These are phyloP conservation scores for Pteruthius melanotis DNA, from an alignment of 2,113 vertebrate species.

Conservation along the genomic window DNA sequence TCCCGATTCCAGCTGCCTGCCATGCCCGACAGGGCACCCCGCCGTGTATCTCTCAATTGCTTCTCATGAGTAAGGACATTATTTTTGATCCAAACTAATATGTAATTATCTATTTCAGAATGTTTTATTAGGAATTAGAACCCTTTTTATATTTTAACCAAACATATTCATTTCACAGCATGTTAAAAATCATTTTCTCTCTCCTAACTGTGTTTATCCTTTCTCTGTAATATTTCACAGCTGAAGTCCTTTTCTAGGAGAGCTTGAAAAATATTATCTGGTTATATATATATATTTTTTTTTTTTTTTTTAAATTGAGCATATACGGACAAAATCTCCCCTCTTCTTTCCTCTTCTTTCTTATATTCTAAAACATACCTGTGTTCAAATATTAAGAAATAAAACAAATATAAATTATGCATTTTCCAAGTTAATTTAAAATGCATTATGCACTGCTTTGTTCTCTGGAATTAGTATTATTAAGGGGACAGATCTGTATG, in stretches of 20 bases:
- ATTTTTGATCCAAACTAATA: constrained; percentile 59
- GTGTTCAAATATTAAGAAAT: constrained; percentile 81
- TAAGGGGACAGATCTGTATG: constrained; percentile 82
- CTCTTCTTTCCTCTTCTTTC: constrained; percentile 58
- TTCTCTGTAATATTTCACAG: constrained; percentile 51
- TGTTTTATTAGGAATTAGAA: constrained; percentile 57
- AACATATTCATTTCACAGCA: constrained; percentile 64
- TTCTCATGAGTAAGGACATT: constrained; percentile 50
- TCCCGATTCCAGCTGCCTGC: neutral
- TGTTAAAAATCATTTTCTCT: constrained; percentile 65
- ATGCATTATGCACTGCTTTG: constrained; percentile 81
- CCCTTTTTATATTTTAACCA: constrained; percentile 55
- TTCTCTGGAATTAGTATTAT: constrained; percentile 83
- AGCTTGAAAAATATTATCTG: constrained; percentile 37
- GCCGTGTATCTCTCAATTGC: constrained; percentile 31
- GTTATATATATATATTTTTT: neutral
- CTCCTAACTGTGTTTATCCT: constrained; percentile 27
- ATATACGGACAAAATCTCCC: constrained; percentile 35
- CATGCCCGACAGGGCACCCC: constrained; percentile 1
- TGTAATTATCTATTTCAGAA: constrained; percentile 61
- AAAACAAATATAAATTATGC: constrained; percentile 86
- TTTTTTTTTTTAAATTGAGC: neutral
- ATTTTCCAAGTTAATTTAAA: constrained; percentile 85
- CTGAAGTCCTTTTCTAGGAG: constrained; percentile 46
- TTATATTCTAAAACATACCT: constrained; percentile 73